These are phyloP conservation scores for Sebastes cheni DNA, from an alignment of 2,797 vertebrate species.

Conservation along the genomic window DNA sequence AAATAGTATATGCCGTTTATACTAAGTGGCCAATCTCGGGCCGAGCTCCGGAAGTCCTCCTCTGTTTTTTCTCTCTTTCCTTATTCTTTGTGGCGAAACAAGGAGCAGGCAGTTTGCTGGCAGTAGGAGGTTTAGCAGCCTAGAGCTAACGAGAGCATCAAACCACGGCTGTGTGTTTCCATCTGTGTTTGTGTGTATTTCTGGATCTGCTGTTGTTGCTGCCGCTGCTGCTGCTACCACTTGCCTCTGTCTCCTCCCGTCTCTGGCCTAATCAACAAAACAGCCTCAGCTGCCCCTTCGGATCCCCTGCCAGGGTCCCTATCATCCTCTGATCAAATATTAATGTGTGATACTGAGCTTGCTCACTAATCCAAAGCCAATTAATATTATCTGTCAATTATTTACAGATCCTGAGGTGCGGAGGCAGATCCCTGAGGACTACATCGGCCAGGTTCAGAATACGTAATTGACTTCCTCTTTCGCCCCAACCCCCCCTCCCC, in stretches of 20 bases:
- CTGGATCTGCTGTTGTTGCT: constrained; percentile 65
- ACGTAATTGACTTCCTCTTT: constrained; percentile 95
- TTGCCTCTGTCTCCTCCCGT: constrained; percentile 81
- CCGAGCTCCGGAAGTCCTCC: constrained; percentile 68
- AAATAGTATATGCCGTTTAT: not conserved
- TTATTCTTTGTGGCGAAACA: constrained; percentile 67
- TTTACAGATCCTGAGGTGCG: constrained; percentile 99
- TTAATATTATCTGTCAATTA: constrained; percentile 99
- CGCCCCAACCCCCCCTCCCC: constrained; percentile 28
- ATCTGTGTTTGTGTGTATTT: constrained; percentile 76
- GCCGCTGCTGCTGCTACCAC: constrained; percentile 61
- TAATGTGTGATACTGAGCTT: constrained; percentile 99
- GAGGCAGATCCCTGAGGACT: constrained; percentile 96
- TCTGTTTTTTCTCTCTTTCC: constrained; percentile 43
- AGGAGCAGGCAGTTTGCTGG: constrained; percentile 81
- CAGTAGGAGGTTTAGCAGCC: constrained; percentile 78
- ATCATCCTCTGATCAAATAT: constrained; percentile 99
- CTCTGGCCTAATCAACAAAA: constrained; percentile 93
- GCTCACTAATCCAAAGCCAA: constrained; percentile 99
- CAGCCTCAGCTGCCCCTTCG: constrained; percentile 97
- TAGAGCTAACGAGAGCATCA: constrained; percentile 84
- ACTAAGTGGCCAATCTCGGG: not conserved
- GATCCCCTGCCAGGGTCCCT: constrained; percentile 98
- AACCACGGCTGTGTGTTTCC: constrained; percentile 63
- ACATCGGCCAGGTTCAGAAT: constrained; percentile 99